Conservation (phyloP, 2,113 vertebrate species). For the Ceyx margarethae region DNA sequence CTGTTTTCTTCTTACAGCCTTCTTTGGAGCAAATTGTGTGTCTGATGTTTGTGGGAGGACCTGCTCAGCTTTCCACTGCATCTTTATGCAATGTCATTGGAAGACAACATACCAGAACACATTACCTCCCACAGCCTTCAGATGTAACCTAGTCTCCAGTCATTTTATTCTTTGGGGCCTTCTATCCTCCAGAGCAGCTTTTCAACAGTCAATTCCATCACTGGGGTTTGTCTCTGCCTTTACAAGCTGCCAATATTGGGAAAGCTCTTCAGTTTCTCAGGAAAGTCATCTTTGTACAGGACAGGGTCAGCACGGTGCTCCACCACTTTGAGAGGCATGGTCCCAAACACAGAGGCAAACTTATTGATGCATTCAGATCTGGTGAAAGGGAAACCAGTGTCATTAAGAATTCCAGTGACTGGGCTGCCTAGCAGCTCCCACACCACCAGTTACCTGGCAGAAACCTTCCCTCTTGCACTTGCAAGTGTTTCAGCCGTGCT, state of each 20-base stretch:
- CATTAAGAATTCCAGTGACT: background rate
- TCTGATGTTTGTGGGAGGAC: background rate
- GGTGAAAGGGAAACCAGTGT: background rate
- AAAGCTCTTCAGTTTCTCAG: constrained; percentile 98
- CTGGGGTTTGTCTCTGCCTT: constrained; percentile 9
- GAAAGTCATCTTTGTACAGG: constrained; percentile 98
- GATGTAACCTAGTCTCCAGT: background rate
- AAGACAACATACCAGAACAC: background rate
- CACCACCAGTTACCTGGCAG: background rate
- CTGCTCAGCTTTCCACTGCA: background rate
- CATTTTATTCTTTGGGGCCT: background rate
- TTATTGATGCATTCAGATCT: constrained; percentile 99
- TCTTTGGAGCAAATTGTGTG: background rate
- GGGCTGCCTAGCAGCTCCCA: background rate
- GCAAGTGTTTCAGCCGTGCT: background rate
- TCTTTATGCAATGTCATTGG: background rate
- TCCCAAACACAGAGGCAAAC: constrained; percentile 95
- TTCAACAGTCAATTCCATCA: background rate
- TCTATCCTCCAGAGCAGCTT: background rate
- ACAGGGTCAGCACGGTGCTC: constrained; percentile 96
- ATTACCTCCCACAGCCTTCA: background rate
- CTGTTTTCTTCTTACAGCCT: background rate
- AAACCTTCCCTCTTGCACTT: background rate
- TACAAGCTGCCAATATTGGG: constrained; percentile 97
- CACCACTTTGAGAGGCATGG: constrained; percentile 97